Evolutionary conservation across 2,113 vertebrate genomes (phyloP), one percentile per base, ranked within the genome.

Genomic region (Salvelinus namaycush): DNA sequence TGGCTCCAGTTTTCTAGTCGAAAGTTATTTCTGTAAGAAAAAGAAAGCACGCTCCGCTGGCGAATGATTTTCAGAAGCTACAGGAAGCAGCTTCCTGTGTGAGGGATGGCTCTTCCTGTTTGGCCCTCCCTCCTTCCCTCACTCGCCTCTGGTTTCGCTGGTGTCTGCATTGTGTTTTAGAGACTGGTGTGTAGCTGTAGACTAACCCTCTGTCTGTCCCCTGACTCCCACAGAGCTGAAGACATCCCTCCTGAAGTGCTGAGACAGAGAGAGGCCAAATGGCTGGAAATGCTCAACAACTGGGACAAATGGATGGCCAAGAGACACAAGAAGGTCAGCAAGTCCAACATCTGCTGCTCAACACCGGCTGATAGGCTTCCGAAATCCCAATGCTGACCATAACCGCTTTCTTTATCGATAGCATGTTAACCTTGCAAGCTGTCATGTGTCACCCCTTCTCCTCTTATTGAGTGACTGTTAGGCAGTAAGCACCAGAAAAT

Each of bases 261-360:
- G 70, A 93, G 97, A 83, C 95, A 98, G 80, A 93, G 97, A 26
- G 97, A 99, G 83, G 93, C 91, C 65, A 99, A 99, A 70, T 99
- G 97, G 97, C 93, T 99, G 91, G 97, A 99, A 72, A 99, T 99
- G 97, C 95, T 99, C 67, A 96, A 95, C 94, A 97, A 90, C 92
- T 99, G 97, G 97, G 97, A 99, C 93, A 99, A 98, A 70, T 99
- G 97, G 97, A 99, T 99, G 97, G 96, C 96, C 78, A 99, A 99
- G 86, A 97, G 94, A 77, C 96, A 99, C 93, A 99, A 96, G 83
- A 99, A 98, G 96, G 97, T 98, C 59, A 16, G 51, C 4, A 14
- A 54, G 5, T 54, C 51, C 16, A 54, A 54, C 51, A 54, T 54
- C 51, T 79, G 89, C 14, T 75, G 39, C 39, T 2, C 39, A n/a